Conservation (phyloP, 2,113 vertebrate species). For the Ochotona curzoniae region DNA sequence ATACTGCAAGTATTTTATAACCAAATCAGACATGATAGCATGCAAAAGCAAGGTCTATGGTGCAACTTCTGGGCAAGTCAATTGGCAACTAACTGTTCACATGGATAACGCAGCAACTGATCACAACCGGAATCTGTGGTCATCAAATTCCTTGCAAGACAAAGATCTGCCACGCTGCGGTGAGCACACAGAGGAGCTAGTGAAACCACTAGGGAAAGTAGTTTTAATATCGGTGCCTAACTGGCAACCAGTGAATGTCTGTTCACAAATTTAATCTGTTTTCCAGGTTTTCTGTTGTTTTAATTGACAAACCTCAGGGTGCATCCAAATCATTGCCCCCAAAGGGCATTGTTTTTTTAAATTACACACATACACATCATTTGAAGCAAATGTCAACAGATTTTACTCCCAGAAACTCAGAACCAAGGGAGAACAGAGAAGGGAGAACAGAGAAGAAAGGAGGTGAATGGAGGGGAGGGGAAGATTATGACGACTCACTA, state of each 20-base stretch:
- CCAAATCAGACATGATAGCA: slow-evolving; percentile 46
- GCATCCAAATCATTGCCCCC: not conserved
- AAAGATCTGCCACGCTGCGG: not conserved
- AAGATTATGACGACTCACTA: slow-evolving; percentile 2
- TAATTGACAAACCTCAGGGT: slow-evolving; percentile 12
- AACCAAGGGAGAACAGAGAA: not conserved
- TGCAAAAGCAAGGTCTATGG: not conserved
- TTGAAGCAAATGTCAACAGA: not conserved
- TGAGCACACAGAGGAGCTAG: not conserved
- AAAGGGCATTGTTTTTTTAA: not conserved
- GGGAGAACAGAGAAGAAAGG: not conserved
- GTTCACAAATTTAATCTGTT: slow-evolving; percentile 43
- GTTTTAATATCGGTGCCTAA: slow-evolving; percentile 27
- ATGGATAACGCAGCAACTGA: not conserved
- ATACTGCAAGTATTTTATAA: not conserved
- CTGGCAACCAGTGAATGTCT: slow-evolving; percentile 9
- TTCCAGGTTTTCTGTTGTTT: slow-evolving; percentile 14
- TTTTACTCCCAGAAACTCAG: not conserved
- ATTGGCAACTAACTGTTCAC: not conserved
- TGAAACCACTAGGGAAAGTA: slow-evolving; percentile 39
- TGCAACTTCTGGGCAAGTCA: slow-evolving; percentile 30
- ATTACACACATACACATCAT: not conserved
- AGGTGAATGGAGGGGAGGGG: not conserved
- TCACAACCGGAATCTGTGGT: not conserved
- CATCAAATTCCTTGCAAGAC: slow-evolving; percentile 13